Conservation (phyloP, 2,797 vertebrate species). For the Columba guinea region DNA sequence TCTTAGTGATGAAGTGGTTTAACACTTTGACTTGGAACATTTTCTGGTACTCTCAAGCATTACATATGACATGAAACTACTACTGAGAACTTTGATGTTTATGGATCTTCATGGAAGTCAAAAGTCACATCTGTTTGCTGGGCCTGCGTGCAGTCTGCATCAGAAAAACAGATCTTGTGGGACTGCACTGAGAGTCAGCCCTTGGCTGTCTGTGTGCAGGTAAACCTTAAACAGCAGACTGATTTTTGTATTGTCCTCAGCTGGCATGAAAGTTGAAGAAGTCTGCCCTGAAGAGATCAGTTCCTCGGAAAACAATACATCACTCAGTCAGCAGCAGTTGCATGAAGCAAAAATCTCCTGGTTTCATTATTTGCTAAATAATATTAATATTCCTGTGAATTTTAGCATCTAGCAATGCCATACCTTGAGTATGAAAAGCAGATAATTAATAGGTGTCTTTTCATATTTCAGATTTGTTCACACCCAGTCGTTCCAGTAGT, state of each 20-base stretch:
- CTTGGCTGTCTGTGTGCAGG: background rate
- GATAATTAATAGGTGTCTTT: background rate
- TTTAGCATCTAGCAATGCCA: background rate
- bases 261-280: background rate
- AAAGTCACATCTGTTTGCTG: background rate
- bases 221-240: background rate
- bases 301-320: background rate
- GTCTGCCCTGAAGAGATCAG: background rate
- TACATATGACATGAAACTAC: background rate
- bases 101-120: background rate
- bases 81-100: background rate
- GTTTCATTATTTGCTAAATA: background rate
- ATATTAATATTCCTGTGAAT: background rate
- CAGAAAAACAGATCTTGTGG: background rate
- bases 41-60: background rate
- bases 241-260: background rate
- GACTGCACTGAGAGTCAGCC: background rate
- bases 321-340: background rate
- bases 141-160: background rate
- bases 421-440: background rate
- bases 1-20: background rate
- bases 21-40: background rate
- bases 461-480: constrained; percentile 89
- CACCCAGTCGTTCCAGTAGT: constrained; percentile 80
- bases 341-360: background rate